These are phyloP conservation scores for Gambusia affinis DNA, from an alignment of 2,113 vertebrate genomes.

Conservation along the genomic window DNA sequence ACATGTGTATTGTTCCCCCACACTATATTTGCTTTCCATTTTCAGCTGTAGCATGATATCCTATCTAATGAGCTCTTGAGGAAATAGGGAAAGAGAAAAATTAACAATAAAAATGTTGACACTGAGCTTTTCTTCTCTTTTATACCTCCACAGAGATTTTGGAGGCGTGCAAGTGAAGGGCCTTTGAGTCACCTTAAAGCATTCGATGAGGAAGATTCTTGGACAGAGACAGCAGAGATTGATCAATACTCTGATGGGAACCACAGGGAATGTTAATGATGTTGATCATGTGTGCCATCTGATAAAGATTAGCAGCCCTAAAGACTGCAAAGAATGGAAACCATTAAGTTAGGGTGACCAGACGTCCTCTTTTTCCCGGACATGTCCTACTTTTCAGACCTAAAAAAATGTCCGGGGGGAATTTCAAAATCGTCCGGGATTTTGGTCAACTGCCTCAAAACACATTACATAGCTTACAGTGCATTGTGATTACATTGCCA, in stretches of 20 bases:
- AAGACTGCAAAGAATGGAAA: slow-evolving; percentile 19
- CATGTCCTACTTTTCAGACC: too few species aligned
- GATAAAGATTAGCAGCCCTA: slow-evolving; percentile 38
- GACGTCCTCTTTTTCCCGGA: too few species aligned
- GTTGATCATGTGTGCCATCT: slow-evolving; percentile 2
- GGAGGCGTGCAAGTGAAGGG: slow-evolving; percentile 37
- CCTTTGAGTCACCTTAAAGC: slow-evolving; percentile 29
- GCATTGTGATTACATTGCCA: too few species aligned
- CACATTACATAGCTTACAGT: too few species aligned
- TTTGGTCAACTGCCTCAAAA: too few species aligned
- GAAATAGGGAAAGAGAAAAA: slow-evolving; percentile 62
- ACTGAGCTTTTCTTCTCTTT: slow-evolving; percentile 13
- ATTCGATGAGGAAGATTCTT: slow-evolving; percentile 5
- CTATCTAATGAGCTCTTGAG: slow-evolving; percentile 66
- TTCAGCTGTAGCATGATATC: slow-evolving; percentile 42
- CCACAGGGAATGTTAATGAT: not conserved
- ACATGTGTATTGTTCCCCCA: slow-evolving; percentile 29
- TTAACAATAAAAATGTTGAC: slow-evolving; percentile 30
- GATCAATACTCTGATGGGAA: not conserved
- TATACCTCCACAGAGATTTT: slow-evolving; percentile 16
- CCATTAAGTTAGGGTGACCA: not conserved
- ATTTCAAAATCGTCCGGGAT: too few species aligned
- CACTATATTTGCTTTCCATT: slow-evolving; percentile 31
- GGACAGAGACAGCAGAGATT: not conserved
- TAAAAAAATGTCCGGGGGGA: too few species aligned